Evolutionary conservation across 2,888 invertebrate genomes (phyloP).

Genomic region (Didymodactylos carnosus): DNA sequence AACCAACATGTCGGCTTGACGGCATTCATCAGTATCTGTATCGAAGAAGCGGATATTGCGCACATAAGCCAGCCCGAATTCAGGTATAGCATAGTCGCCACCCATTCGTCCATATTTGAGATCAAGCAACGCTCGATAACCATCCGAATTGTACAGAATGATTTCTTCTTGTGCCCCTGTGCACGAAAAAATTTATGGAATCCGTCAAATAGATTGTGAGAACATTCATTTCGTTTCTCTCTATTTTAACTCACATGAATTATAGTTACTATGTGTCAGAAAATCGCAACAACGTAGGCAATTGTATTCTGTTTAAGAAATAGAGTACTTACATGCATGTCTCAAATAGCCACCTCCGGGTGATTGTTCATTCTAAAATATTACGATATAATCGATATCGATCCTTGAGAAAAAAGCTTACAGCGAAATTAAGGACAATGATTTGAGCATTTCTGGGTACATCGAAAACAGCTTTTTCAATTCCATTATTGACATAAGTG

Average conservation of each 20-base stretch:
- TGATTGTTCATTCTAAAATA: not conserved
- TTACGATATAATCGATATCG: not conserved
- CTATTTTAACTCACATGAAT: too few relatives aligned
- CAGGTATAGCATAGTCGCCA: not conserved
- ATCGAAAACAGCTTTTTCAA: not conserved
- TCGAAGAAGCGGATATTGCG: not conserved
- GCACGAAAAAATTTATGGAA: not conserved
- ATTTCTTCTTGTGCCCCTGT: not conserved
- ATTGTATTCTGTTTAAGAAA: too few relatives aligned
- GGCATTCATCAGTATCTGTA: not conserved
- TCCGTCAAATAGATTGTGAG: too few relatives aligned
- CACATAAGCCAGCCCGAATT: not conserved
- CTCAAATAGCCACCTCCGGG: not conserved
- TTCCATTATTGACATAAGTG: not conserved
- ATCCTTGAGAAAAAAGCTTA: not conserved
- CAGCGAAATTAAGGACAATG: not conserved
- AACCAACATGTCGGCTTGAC: not conserved
- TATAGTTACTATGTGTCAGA: too few relatives aligned
- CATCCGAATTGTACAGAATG: not conserved
- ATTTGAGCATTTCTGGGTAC: not conserved
- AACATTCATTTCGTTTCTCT: too few relatives aligned
- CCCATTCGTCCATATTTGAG: not conserved
- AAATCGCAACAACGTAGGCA: too few relatives aligned
- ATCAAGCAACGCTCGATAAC: not conserved
- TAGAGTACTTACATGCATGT: not conserved